phyloP scores from a whole-genome alignment of 2,113 vertebrate species.

The Acanthisitta chloris region DNA sequence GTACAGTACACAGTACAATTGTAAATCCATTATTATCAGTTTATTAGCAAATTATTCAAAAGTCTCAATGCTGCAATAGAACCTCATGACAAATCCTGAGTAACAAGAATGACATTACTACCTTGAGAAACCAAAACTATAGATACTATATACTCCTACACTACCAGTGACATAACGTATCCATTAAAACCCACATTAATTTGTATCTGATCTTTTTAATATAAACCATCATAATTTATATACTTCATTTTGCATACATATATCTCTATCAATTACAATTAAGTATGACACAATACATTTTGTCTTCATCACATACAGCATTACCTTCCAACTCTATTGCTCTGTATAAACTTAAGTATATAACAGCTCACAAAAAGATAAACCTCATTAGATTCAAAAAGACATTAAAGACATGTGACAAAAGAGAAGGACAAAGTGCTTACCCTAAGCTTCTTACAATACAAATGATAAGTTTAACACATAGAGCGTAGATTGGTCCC shows the following conservation, averaged over 20 bases:
- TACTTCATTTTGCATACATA: background rate
- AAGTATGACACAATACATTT: background rate
- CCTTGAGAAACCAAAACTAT: background rate
- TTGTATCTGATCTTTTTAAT: background rate
- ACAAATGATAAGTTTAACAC: background rate
- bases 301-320: background rate
- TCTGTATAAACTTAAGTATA: background rate
- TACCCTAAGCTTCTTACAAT: constrained; percentile 44
- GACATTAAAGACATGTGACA: constrained; percentile 22
- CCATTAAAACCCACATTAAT: background rate
- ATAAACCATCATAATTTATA: background rate
- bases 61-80: background rate
- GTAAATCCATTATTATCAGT: background rate
- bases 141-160: background rate
- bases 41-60: background rate
- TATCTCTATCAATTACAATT: background rate
- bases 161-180: background rate
- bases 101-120: background rate
- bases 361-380: constrained; percentile 11
- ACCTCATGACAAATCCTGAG: background rate
- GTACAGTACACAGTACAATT: background rate
- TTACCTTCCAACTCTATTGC: background rate
- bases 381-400: constrained; percentile 45
- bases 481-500: background rate
- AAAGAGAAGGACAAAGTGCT: constrained; percentile 27